Percentiles rank a stretch among this genome's conserved stretches.
Evolutionary conservation across 92 coral and sea anemone genomes (phyloP).

Genomic region (Palythoa grandis): DNA sequence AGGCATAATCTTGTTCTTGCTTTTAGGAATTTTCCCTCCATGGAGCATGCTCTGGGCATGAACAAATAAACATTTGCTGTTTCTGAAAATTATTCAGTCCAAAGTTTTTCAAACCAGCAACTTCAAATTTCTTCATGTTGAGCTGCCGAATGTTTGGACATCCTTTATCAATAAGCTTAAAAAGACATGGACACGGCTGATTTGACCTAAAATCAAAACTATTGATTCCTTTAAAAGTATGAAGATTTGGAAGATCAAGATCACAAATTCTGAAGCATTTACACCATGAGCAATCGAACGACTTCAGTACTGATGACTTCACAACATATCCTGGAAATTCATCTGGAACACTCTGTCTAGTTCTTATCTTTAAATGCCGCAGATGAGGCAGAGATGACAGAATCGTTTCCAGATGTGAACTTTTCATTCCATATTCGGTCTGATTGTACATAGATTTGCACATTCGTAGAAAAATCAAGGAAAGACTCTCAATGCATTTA

Average conservation of each 20-base stretch:
- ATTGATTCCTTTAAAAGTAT: slow-evolving; percentile 55
- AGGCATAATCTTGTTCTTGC: background rate
- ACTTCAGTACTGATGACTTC: slow-evolving; percentile 60
- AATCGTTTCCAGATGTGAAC: slow-evolving; percentile 41
- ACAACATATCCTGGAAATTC: slow-evolving; percentile 53
- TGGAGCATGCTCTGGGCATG: slow-evolving; percentile 47
- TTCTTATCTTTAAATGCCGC: slow-evolving; percentile 57
- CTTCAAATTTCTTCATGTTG: slow-evolving; percentile 46
- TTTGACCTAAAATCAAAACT: slow-evolving; percentile 28
- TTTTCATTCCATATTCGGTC: background rate
- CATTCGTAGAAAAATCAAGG: slow-evolving; percentile 39
- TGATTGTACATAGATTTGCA: background rate
- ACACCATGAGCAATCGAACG: slow-evolving; percentile 58
- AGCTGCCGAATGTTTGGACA: slow-evolving; percentile 64
- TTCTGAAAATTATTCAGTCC: slow-evolving; percentile 41
- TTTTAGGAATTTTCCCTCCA: slow-evolving; percentile 39
- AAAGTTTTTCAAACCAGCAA: slow-evolving; percentile 62
- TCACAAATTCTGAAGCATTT: slow-evolving; percentile 55
- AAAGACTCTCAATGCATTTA: slow-evolving; percentile 50
- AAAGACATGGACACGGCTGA: slow-evolving; percentile 57
- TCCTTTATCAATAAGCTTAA: slow-evolving; percentile 55
- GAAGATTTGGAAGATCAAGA: slow-evolving; percentile 61
- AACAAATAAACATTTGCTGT: slow-evolving; percentile 42
- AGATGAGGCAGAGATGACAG: slow-evolving; percentile 54
- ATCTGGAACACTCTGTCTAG: slow-evolving; percentile 38